These are phyloP conservation scores for Lepetodrilus schrolli DNA, from an alignment of 2,888 invertebrate genomes.

Conservation along the genomic window DNA sequence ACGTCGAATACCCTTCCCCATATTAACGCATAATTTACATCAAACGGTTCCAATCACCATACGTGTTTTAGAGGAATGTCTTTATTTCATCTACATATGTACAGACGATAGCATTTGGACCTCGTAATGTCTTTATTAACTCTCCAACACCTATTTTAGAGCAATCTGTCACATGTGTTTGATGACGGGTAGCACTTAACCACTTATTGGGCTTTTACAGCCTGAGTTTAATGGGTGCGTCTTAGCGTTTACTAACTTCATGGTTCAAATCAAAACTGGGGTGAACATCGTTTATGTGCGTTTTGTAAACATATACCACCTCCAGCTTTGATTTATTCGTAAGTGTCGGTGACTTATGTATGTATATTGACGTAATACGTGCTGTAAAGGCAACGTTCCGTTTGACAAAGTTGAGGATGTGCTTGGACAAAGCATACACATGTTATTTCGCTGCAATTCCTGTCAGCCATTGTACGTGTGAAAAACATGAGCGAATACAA, in stretches of 20 bases:
- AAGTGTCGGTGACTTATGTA: too few species aligned
- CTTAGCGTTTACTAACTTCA: neutral
- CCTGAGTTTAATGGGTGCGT: neutral
- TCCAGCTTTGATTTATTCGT: neutral
- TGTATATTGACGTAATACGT: too few species aligned
- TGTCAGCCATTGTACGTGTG: too few species aligned
- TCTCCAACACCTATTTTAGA: neutral
- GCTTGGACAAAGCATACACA: too few species aligned
- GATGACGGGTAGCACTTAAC: neutral
- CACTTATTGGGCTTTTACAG: conserved; percentile 17
- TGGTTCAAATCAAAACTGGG: neutral
- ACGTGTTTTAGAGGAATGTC: neutral
- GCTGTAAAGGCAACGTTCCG: too few species aligned
- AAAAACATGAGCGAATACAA: too few species aligned
- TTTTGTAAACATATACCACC: neutral
- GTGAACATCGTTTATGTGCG: too few species aligned
- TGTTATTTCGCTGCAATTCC: too few species aligned
- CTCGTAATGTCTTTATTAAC: conserved; percentile 3
- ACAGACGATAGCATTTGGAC: neutral
- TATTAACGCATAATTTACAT: neutral
- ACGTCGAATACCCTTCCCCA: too few species aligned
- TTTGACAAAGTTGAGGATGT: too few species aligned
- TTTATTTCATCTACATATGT: neutral
- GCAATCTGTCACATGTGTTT: neutral
- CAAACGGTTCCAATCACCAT: neutral